Base-by-base conservation (phyloP, 2,888 invertebrate genomes). In the Ypsolopha sequella region DNA sequence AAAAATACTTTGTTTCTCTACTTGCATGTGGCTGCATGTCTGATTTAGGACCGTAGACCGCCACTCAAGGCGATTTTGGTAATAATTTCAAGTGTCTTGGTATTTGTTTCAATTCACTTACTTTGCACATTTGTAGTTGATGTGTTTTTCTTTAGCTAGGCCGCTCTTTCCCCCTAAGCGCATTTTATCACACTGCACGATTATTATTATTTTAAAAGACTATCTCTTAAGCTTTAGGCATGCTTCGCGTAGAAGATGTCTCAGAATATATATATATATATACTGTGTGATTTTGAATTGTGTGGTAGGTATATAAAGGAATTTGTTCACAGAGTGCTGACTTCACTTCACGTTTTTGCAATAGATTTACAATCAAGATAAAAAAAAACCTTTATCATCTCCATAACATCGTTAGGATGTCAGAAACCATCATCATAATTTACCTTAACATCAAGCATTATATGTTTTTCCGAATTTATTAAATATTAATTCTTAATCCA, bases 11-110 rank as follows among this genome's bases (percentile, higher is more conserved):
- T 73, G 65, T 80, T 79, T 82, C 66, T 81, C 66, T 82, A 78
- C 66, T 86, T 86, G 86, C 86, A 86, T 85, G 85, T 80, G 73
- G 81, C 81, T 82, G 86, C 84, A 84, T 85, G 81, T 75, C 72
- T 73, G 76, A 76, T 78, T 80, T 84, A 86, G 84, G 78, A 82
- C 74, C 78, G 71, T 84, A 84, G 76, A 75, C 77, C 77, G 79
- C 80, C 80, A 60, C 73, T 79, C 72, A 80, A 76, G 80, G 82
- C 82, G 66, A 68, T 82, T 68, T 85, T 76, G 85, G 85, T 86
- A 86, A 84, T 76, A 58, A 71, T 70, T 74, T 76, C 72, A 67
- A 68, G 70, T 76, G 75, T 77, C 11, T 41, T 52, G 38, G 48
- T 73, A 68, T 73, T 49, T 76, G 81, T 76, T 76, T 73, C 59